phyloP scores from a whole-genome alignment of 2,797 vertebrate species.

The Taeniopygia guttata region DNA sequence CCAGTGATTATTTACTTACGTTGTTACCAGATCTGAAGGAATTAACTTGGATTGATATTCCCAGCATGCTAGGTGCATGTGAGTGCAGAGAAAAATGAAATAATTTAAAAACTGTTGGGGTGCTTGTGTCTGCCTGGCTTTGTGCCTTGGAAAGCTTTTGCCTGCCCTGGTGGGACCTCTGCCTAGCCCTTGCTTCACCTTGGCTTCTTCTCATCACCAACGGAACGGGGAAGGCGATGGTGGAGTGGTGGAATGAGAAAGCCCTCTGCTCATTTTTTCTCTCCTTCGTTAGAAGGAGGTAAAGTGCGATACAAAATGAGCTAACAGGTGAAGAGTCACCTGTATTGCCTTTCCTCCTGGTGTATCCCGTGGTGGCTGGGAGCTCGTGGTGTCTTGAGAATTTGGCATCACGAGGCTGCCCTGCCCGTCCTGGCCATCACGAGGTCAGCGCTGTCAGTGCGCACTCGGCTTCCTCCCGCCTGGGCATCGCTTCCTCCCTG shows the following conservation, averaged over 20 bases:
- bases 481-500: neutral
- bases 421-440: neutral
- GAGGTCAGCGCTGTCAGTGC: neutral
- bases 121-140: neutral
- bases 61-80: neutral
- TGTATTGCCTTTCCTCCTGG: neutral
- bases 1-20: fast-evolving
- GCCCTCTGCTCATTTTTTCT: fast-evolving
- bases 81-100: neutral
- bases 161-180: neutral
- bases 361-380: neutral
- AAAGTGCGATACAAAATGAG: neutral
- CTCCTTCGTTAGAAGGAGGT: neutral
- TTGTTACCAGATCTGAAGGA: neutral
- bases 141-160: neutral
- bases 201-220: fast-evolving
- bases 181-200: neutral
- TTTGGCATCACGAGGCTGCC: neutral
- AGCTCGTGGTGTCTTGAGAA: neutral
- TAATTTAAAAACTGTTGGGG: neutral
- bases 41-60: neutral
- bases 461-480: neutral
- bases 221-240: neutral
- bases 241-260: neutral
- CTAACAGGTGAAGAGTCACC: neutral